phyloP scores from a whole-genome alignment of 2,888 invertebrate genomes.

The Rhingia rostrata region DNA sequence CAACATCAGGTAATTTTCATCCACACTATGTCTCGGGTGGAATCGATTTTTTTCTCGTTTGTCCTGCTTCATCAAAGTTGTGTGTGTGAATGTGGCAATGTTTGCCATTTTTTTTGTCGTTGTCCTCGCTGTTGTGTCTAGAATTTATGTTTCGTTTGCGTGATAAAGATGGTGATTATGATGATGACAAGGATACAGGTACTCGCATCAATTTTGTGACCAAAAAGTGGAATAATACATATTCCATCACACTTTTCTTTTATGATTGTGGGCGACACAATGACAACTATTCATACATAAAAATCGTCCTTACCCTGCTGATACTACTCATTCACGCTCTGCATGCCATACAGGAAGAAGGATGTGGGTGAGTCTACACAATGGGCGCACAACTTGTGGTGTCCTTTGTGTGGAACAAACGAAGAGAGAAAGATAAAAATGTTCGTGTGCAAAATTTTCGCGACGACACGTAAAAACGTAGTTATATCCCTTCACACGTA shows the following conservation, averaged over 20 bases:
- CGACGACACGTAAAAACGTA: constrained; percentile 48
- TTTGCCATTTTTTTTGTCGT: constrained; percentile 33
- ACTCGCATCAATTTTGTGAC: constrained; percentile 46
- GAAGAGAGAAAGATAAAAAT: constrained; percentile 15
- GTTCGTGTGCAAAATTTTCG: constrained; percentile 52
- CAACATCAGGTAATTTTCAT: constrained; percentile 65
- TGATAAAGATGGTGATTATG: constrained; percentile 60
- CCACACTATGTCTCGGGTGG: constrained; percentile 24
- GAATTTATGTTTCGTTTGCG: constrained; percentile 50
- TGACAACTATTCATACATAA: constrained; percentile 31
- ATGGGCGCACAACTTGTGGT: neutral
- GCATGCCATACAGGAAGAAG: constrained; percentile 34
- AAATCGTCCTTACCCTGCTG: constrained; percentile 1
- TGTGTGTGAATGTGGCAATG: constrained; percentile 7
- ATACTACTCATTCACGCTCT: constrained; percentile 22
- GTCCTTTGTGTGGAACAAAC: constrained; percentile 45
- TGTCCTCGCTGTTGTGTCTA: constrained; percentile 1
- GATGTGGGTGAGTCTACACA: constrained; percentile 32
- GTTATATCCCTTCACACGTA: constrained; percentile 42
- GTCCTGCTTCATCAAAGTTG: constrained; percentile 6
- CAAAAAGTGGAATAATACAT: constrained; percentile 37
- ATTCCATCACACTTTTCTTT: constrained; percentile 39
- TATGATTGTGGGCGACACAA: constrained; percentile 18
- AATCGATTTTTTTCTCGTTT: constrained; percentile 60
- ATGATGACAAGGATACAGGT: constrained; percentile 67